These are phyloP conservation scores for Danaus melanippus DNA, from an alignment of 1,140 invertebrate species.

Conservation along the genomic window DNA sequence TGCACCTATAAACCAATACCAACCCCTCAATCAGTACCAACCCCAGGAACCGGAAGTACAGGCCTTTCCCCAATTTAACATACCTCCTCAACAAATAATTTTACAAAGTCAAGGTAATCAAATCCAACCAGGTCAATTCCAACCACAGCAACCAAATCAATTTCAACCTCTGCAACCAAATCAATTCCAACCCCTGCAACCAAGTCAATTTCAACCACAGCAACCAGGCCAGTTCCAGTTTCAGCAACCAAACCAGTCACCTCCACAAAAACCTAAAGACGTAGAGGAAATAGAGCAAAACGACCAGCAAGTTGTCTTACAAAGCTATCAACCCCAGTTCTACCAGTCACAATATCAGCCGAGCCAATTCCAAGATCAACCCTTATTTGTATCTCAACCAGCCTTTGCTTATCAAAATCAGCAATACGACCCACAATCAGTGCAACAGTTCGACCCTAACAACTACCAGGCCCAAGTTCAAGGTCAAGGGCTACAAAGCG, in stretches of 20 bases:
- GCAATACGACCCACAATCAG: conserved; percentile 25
- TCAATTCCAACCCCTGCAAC: conserved; percentile 19
- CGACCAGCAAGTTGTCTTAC: conserved; percentile 23
- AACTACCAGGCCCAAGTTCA: conserved; percentile 29
- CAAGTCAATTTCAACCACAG: conserved; percentile 23
- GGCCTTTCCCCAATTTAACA: conserved; percentile 21
- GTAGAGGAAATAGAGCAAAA: conserved; percentile 26
- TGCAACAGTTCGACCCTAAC: conserved; percentile 24
- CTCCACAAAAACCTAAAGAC: conserved; percentile 17
- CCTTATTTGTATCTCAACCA: conserved; percentile 24
- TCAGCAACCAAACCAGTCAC: conserved; percentile 20
- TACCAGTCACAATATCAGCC: conserved; percentile 32
- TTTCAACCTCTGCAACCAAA: conserved; percentile 20
- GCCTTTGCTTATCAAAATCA: conserved; percentile 30
- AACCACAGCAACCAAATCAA: conserved; percentile 14
- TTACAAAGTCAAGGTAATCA: conserved; percentile 34
- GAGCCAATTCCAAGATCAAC: conserved; percentile 31
- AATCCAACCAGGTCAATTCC: conserved; percentile 24
- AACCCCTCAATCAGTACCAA: conserved; percentile 21
- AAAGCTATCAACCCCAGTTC: conserved; percentile 26
- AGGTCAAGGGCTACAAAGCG: conserved; percentile 51
- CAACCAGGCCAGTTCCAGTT: conserved; percentile 14
- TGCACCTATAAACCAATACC: conserved; percentile 27
- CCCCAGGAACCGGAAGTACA: conserved; percentile 24
- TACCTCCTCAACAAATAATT: conserved; percentile 28